Conservation (phyloP, 2,113 vertebrate species). For the Elaphurus davidianus region DNA sequence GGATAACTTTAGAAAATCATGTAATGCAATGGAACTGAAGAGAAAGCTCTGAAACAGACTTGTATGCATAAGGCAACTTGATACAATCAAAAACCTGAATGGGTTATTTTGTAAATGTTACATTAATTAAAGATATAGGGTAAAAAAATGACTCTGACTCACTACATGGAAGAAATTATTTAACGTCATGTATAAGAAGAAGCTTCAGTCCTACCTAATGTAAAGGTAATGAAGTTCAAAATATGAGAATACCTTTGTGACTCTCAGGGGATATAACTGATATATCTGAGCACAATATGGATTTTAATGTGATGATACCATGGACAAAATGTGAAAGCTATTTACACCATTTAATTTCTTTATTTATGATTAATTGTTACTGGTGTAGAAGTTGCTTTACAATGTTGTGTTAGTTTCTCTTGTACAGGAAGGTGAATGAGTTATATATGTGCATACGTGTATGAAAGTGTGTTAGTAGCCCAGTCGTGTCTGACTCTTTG, state of each 20-base stretch:
- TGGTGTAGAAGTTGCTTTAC: neutral
- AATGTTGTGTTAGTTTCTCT: neutral
- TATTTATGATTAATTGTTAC: neutral
- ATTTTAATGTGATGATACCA: neutral
- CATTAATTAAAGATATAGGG: neutral
- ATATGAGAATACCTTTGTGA: neutral
- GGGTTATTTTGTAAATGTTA: neutral
- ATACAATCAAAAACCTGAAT: neutral
- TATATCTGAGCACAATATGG: neutral
- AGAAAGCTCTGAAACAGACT: neutral
- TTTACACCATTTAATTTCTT: neutral
- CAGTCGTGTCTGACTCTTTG: neutral
- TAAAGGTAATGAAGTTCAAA: neutral
- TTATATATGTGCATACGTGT: neutral
- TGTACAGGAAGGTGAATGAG: neutral
- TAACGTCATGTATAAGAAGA: neutral
- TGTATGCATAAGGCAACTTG: neutral
- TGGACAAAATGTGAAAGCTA: neutral
- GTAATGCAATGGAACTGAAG: neutral
- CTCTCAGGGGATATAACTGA: neutral
- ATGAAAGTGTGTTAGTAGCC: neutral
- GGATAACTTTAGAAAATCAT: neutral
- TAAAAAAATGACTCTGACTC: neutral
- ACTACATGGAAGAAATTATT: neutral
- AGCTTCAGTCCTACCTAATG: neutral